Evolutionary conservation across 2,113 vertebrate genomes (phyloP).

Genomic region (Anarhynchus alexandrinus): DNA sequence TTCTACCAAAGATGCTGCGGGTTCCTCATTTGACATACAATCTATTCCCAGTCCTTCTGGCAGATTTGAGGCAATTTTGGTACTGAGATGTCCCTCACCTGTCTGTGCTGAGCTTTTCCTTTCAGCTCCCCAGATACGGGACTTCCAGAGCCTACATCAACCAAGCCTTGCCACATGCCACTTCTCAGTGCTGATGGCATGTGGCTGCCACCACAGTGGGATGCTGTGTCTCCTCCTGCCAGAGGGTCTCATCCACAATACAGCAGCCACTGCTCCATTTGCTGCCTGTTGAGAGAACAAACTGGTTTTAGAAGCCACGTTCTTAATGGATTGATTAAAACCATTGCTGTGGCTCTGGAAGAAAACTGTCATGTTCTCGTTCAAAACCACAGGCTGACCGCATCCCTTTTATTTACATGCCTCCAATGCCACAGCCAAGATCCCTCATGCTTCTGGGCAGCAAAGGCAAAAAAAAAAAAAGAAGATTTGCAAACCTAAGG

Average conservation of each 20-base stretch:
- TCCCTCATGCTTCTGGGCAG: background rate
- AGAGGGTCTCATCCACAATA: background rate
- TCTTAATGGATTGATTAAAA: background rate
- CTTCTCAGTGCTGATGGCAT: background rate
- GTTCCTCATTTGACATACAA: background rate
- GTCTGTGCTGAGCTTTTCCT: background rate
- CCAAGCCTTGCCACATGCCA: background rate
- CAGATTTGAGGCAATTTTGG: background rate
- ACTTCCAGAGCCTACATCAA: background rate
- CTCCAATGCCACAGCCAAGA: background rate
- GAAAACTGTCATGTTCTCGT: background rate
- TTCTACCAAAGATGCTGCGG: background rate
- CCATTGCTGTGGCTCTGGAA: background rate
- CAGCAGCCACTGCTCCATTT: background rate
- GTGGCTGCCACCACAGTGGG: background rate
- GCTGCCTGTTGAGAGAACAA: background rate
- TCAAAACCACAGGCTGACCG: background rate
- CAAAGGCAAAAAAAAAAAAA: background rate
- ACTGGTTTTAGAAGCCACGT: background rate
- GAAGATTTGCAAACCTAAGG: background rate
- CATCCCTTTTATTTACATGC: background rate
- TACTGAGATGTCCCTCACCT: background rate
- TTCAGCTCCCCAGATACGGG: background rate
- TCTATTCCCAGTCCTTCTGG: background rate
- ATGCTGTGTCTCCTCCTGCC: background rate